phyloP scores from a whole-genome alignment of 1,140 invertebrate genomes.

The Orchestia grillus region DNA sequence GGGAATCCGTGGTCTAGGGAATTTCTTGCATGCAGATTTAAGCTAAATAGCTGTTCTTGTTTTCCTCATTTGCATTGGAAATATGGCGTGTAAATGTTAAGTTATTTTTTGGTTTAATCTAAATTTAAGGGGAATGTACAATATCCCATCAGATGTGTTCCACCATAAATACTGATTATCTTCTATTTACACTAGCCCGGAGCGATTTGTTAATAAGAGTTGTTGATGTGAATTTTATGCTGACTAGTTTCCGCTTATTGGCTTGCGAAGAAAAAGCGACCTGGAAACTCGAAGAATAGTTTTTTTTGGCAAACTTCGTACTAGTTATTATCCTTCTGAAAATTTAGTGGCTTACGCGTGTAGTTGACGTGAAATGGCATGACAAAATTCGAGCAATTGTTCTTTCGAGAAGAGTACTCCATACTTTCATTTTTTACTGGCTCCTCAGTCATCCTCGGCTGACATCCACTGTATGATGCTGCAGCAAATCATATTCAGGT shows the following conservation, averaged over 20 bases:
- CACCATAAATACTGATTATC: neutral
- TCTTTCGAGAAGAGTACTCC: neutral
- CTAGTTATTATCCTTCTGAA: no score
- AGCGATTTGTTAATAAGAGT: neutral
- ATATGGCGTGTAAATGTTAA: neutral
- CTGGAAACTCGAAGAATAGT: no score
- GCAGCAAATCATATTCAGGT: neutral
- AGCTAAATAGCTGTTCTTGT: neutral
- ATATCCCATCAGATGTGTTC: neutral
- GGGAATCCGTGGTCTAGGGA: neutral
- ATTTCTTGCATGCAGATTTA: neutral
- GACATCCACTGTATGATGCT: neutral
- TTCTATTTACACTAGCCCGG: neutral
- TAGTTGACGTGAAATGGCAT: neutral
- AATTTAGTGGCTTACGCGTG: no score
- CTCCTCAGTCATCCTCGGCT: neutral
- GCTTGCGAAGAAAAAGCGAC: no score
- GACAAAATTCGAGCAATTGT: neutral
- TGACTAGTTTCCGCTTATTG: neutral
- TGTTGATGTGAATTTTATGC: neutral
- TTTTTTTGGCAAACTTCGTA: no score
- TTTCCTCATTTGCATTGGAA: neutral
- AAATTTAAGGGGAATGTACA: no score
- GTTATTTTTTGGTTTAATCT: neutral
- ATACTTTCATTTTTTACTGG: neutral